Conservation (phyloP, 2,888 invertebrate genomes). For the Lysandra coridon region DNA sequence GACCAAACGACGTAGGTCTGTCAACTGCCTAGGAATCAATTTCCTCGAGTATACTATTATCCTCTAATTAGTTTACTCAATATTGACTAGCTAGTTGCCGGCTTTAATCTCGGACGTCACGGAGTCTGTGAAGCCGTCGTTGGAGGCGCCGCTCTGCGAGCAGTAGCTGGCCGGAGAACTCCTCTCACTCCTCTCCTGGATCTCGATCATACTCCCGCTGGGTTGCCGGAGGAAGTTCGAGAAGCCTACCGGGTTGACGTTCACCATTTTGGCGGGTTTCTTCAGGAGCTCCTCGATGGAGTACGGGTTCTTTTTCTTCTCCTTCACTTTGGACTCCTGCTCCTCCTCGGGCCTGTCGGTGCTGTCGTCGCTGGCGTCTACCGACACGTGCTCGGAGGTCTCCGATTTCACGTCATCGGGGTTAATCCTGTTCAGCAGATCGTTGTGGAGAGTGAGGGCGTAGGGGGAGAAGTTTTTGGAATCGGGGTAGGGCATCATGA, state of each 20-base stretch:
- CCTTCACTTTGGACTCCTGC: conserved; percentile 61
- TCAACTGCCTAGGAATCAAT: too few species aligned
- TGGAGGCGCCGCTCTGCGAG: conserved; percentile 68
- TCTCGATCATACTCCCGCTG: conserved; percentile 79
- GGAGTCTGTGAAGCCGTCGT: conserved; percentile 67
- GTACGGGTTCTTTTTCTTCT: conserved; percentile 88
- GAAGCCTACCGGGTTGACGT: conserved; percentile 59
- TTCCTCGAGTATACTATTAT: background rate
- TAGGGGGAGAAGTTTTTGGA: conserved; percentile 67
- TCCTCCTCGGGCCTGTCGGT: conserved; percentile 76
- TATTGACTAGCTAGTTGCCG: conserved; percentile 53
- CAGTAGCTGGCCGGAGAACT: conserved; percentile 74
- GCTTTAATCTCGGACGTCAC: conserved; percentile 67
- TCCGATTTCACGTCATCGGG: conserved; percentile 71
- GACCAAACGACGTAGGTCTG: too few species aligned
- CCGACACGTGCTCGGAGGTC: conserved; percentile 70
- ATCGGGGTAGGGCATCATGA: conserved; percentile 78
- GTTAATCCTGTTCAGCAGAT: conserved; percentile 63
- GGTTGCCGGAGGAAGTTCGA: conserved; percentile 79
- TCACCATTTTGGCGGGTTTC: conserved; percentile 85
- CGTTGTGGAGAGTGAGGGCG: conserved; percentile 62
- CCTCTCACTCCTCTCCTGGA: conserved; percentile 62
- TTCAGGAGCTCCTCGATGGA: conserved; percentile 93
- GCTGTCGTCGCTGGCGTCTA: conserved; percentile 82
- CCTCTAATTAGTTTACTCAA: background rate